phyloP scores from a whole-genome alignment of 1,140 invertebrate species.

The Metopolophium dirhodum region DNA sequence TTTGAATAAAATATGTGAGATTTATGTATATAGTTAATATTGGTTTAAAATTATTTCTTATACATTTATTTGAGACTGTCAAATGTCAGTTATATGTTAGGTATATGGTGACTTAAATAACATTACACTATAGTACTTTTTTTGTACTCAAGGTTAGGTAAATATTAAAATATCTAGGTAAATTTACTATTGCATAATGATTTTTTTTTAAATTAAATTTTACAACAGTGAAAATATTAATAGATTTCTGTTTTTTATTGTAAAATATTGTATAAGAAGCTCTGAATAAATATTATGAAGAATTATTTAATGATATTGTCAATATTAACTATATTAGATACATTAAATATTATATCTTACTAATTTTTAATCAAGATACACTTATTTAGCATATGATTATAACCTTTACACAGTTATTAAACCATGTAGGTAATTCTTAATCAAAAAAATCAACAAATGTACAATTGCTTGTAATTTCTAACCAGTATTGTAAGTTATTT shows the following conservation, averaged over 20 bases:
- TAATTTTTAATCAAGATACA: background rate
- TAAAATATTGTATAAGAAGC: background rate
- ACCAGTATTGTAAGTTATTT: background rate
- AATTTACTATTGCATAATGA: background rate
- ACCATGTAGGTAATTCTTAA: background rate
- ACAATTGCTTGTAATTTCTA: background rate
- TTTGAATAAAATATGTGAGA: background rate
- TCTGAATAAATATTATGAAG: background rate
- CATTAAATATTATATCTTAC: background rate
- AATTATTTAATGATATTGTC: background rate
- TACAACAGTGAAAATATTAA: background rate
- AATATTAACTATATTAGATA: background rate
- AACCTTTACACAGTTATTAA: background rate
- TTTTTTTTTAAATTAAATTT: background rate
- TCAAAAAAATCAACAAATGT: background rate
- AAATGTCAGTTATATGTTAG: background rate
- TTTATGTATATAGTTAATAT: background rate
- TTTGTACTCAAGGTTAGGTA: background rate
- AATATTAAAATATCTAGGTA: background rate
- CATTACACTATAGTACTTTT: background rate
- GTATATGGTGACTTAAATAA: background rate
- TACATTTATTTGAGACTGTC: background rate
- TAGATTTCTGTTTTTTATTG: background rate
- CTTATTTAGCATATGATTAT: background rate
- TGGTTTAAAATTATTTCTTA: background rate